Base-by-base conservation (phyloP, 2,888 invertebrate species). In the Spatulosminthurus flaviceps region DNA sequence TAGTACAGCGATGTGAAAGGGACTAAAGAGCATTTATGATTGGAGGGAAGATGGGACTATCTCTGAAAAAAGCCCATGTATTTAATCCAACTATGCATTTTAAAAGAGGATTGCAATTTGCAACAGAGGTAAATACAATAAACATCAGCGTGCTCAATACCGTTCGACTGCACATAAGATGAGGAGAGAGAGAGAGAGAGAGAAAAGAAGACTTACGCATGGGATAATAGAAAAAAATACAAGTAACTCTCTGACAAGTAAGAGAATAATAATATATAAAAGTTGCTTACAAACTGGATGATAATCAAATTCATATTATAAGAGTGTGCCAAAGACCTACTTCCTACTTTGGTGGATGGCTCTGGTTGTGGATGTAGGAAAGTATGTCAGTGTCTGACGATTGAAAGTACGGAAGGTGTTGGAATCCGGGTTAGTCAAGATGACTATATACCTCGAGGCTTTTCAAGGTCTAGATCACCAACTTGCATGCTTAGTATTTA, bases 391-490 rank as follows among this genome's bases (percentile, higher is more conserved):
- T 83, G 84, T 84, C 84, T 83, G 83, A 76, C 72, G 81, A 84
- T 84, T 84, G 85, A 84, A 85, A 83, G 85, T 84, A 84, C 83
- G 85, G 84, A 84, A 84, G 79, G 84, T 82, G 78, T 80, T 82
- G 82, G 84, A 84, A 84, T 84, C 84, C 83, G 83, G 84, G 85
- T 83, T 83, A 84, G 80, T 26, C 74, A 78, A 76, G 77, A 77
- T 77, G 75, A 74, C 70, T 83, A 79, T n/a, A n/a, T 82, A 82
- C 77, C 84, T 83, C 82, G 83, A 83, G 85, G 84, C 83, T 83
- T 81, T 85, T 83, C 85, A 85, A 85, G 85, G 85, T 85, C 85
- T 85, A 85, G 84, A 85, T 85, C 85, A 85, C 84, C 77, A 82
- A 76, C 64, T 66, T 77, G 69, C 70, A 74, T 74, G 72, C 42